phyloP scores from a whole-genome alignment of 2,888 invertebrate genomes.

The Latrodectus elegans region DNA sequence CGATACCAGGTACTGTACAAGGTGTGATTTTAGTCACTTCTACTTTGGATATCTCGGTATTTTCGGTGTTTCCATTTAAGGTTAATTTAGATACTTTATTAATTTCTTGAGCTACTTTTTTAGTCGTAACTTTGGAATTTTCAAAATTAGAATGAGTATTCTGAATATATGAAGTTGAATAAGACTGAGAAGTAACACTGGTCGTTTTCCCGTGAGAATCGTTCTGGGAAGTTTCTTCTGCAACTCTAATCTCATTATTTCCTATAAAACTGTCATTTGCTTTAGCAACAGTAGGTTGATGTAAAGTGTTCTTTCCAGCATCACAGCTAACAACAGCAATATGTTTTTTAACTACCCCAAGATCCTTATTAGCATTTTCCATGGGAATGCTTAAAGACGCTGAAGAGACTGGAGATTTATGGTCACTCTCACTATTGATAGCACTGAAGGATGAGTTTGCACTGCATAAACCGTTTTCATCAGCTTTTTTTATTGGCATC shows the following conservation, averaged over 20 bases:
- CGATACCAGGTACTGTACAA: slow-evolving; percentile 24
- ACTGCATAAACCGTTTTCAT: slow-evolving; percentile 55
- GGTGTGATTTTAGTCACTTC: slow-evolving; percentile 55
- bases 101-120: background rate
- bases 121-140: no score
- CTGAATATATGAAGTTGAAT: slow-evolving; percentile 10
- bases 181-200: background rate
- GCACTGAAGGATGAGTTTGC: slow-evolving; percentile 22
- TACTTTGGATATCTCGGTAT: slow-evolving; percentile 20
- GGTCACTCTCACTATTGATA: slow-evolving; percentile 60
- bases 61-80: slow-evolving; percentile 27
- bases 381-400: slow-evolving; percentile 20
- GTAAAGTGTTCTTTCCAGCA: background rate
- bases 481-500: slow-evolving; percentile 63
- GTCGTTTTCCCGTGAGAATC: slow-evolving; percentile 6
- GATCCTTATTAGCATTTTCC: slow-evolving; percentile 35
- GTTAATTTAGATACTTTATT: slow-evolving; percentile 10
- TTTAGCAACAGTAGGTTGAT: background rate
- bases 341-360: slow-evolving; percentile 21
- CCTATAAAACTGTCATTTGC: background rate
- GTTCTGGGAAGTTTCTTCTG: slow-evolving; percentile 2
- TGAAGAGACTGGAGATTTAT: slow-evolving; percentile 56
- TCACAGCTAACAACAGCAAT: background rate
- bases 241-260: no score
- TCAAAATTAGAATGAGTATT: background rate